Conservation (phyloP, 2,888 invertebrate genomes). For the Idaea biselata region DNA sequence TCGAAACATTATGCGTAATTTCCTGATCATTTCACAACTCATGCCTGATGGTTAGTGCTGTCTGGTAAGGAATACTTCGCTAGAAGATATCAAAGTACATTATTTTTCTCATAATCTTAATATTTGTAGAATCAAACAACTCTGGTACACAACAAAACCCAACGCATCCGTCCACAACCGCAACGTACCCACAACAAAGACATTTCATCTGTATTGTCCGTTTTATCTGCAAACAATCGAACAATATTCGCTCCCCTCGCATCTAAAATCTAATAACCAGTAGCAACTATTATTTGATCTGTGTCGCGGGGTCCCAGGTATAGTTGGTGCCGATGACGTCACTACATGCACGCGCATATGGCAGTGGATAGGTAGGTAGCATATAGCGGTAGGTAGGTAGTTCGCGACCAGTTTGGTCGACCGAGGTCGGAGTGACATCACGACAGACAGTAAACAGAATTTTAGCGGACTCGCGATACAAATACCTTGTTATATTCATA, state of each 20-base stretch:
- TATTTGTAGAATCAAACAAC: not conserved
- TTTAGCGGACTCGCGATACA: not conserved
- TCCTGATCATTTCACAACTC: too few species aligned
- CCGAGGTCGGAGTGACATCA: slow-evolving; percentile 17
- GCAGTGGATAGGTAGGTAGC: not conserved
- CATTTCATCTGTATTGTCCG: not conserved
- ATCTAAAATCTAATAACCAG: not conserved
- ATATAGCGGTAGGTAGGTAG: slow-evolving; percentile 7
- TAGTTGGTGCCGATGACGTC: not conserved
- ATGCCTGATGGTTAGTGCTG: too few species aligned
- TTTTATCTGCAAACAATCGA: not conserved
- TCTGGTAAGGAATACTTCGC: too few species aligned
- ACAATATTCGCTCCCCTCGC: not conserved
- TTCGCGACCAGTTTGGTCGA: slow-evolving; percentile 22
- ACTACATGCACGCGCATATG: not conserved
- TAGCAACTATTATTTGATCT: not conserved
- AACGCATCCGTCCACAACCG: not conserved
- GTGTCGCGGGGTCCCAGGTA: not conserved
- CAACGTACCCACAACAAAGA: not conserved
- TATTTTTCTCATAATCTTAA: not conserved
- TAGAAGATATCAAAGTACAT: too few species aligned
- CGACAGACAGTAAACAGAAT: not conserved
- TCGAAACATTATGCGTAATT: too few species aligned
- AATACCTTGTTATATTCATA: not conserved
- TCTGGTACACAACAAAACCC: not conserved